phyloP scores from a whole-genome alignment of 2,888 invertebrate species.

The Stramonita haemastoma region DNA sequence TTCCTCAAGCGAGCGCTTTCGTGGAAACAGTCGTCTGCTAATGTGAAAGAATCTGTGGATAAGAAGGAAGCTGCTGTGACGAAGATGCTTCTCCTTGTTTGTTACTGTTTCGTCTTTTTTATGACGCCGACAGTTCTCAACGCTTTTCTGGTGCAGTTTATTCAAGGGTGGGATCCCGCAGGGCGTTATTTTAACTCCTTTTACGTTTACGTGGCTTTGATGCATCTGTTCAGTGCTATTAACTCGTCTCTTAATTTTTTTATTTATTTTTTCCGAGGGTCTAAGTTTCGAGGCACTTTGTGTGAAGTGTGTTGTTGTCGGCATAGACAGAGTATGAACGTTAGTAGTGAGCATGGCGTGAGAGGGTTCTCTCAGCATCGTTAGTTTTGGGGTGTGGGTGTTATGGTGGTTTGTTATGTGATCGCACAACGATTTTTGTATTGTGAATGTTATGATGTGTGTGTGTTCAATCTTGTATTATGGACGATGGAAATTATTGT shows the following conservation, averaged over 20 bases:
- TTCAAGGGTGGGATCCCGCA: slow-evolving; percentile 21
- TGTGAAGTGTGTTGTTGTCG: background rate
- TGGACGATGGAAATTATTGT: too few species aligned
- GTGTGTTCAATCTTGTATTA: too few species aligned
- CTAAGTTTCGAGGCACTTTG: slow-evolving; percentile 22
- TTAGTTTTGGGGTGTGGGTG: too few species aligned
- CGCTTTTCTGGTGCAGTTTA: slow-evolving; percentile 36
- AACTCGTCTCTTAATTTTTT: slow-evolving; percentile 31
- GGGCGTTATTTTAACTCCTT: slow-evolving; percentile 32
- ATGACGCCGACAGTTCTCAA: slow-evolving; percentile 34
- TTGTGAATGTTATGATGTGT: too few species aligned
- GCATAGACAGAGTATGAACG: too few species aligned
- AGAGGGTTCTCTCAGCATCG: too few species aligned
- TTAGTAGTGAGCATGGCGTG: too few species aligned
- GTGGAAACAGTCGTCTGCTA: slow-evolving; percentile 26
- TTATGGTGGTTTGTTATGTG: too few species aligned
- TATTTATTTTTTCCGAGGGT: slow-evolving; percentile 29
- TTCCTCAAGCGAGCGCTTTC: slow-evolving; percentile 13
- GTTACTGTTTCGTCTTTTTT: slow-evolving; percentile 37
- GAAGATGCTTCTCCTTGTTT: slow-evolving; percentile 37
- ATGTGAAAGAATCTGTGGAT: background rate
- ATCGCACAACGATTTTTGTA: too few species aligned
- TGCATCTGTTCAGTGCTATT: slow-evolving; percentile 38
- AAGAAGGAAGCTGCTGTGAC: slow-evolving; percentile 27
- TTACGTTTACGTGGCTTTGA: slow-evolving; percentile 37